A percentile compares a stretch with the other conserved stretches of the same genome.
phyloP scores from a whole-genome alignment of 2,113 vertebrate genomes.

The Cebus imitator region DNA sequence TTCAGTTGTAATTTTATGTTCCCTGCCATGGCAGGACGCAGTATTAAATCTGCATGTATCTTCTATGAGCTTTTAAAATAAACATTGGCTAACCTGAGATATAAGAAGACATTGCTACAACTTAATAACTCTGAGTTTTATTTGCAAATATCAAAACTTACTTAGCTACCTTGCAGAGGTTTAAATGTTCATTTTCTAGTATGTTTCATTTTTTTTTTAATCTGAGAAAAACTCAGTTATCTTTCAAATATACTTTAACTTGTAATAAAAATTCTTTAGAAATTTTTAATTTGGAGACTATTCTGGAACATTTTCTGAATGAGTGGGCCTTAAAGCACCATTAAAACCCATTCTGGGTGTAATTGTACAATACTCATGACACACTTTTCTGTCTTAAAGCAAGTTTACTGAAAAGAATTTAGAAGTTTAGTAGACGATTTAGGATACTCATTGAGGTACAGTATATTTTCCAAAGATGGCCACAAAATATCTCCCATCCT shows the following conservation, averaged over 20 bases:
- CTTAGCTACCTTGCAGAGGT: not conserved
- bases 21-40: not conserved
- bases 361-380: not conserved
- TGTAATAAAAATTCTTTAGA: slow-evolving; percentile 41
- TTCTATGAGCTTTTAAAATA: not conserved
- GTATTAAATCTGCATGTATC: not conserved
- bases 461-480: not conserved
- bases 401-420: not conserved
- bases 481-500: not conserved
- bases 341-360: not conserved
- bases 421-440: not conserved
- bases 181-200: slow-evolving; percentile 20
- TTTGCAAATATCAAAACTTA: not conserved
- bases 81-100: not conserved
- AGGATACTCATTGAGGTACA: not conserved
- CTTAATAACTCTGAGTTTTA: not conserved
- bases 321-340: not conserved
- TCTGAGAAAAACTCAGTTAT: not conserved
- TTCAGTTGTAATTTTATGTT: not conserved
- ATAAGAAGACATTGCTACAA: not conserved
- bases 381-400: not conserved
- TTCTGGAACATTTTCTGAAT: not conserved
- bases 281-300: not conserved
- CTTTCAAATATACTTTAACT: slow-evolving; percentile 45
- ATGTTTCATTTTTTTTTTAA: slow-evolving; percentile 27